phyloP scores from a whole-genome alignment of 92 coral and sea anemone species.

The Actinostola sp. region DNA sequence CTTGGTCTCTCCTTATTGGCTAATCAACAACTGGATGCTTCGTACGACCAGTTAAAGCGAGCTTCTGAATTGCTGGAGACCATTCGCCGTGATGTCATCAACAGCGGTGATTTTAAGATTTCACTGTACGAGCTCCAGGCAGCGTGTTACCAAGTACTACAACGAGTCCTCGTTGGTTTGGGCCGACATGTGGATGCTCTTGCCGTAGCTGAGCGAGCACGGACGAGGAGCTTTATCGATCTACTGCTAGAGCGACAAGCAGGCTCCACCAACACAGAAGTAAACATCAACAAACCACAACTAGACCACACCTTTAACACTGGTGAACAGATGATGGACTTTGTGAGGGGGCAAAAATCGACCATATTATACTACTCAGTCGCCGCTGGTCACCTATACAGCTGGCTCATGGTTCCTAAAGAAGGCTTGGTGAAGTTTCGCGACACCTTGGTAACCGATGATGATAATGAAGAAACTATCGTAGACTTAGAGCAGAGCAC shows the following conservation, averaged over 20 bases:
- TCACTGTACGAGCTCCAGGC: slow-evolving; percentile 92
- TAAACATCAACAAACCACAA: slow-evolving; percentile 38
- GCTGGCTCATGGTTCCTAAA: slow-evolving; percentile 89
- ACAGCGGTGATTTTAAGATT: slow-evolving; percentile 81
- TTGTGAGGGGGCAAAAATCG: slow-evolving; percentile 79
- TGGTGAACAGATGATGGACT: slow-evolving; percentile 80
- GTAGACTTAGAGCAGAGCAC: slow-evolving; percentile 75
- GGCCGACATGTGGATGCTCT: slow-evolving; percentile 87
- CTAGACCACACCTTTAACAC: slow-evolving; percentile 59
- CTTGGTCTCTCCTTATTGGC: slow-evolving; percentile 89
- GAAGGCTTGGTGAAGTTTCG: slow-evolving; percentile 91
- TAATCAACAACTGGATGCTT: slow-evolving; percentile 71
- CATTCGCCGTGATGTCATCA: slow-evolving; percentile 83
- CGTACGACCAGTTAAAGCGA: slow-evolving; percentile 80
- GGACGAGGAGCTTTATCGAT: slow-evolving; percentile 88
- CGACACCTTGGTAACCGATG: slow-evolving; percentile 87
- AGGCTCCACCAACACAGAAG: slow-evolving; percentile 34
- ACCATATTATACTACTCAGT: slow-evolving; percentile 83
- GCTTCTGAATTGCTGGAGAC: slow-evolving; percentile 89
- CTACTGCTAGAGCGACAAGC: slow-evolving; percentile 86
- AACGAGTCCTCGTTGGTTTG: slow-evolving; percentile 87
- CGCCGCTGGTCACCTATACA: slow-evolving; percentile 94
- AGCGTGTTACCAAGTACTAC: slow-evolving; percentile 90
- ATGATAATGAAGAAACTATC: slow-evolving; percentile 62
- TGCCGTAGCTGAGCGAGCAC: slow-evolving; percentile 92